These are phyloP conservation scores for Drosophila koepferae DNA, from an alignment of 2,888 invertebrate species.

Conservation along the genomic window DNA sequence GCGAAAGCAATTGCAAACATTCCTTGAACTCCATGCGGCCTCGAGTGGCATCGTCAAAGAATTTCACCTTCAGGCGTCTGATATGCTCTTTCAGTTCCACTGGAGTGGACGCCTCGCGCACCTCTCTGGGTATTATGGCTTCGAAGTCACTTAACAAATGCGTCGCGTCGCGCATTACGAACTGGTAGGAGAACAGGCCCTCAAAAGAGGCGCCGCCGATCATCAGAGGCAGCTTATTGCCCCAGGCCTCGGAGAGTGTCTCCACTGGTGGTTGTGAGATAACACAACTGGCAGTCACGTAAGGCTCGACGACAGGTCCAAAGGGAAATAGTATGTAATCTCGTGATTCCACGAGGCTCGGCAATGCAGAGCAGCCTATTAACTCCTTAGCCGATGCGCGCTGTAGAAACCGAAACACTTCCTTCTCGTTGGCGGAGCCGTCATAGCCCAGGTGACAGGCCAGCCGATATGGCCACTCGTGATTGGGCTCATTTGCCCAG, in stretches of 20 bases:
- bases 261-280: slow-evolving; percentile 67
- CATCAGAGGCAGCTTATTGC: slow-evolving; percentile 81
- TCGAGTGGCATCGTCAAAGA: slow-evolving; percentile 66
- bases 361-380: slow-evolving; percentile 52
- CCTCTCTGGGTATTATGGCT: slow-evolving; percentile 71
- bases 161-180: slow-evolving; percentile 39
- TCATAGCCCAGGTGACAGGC: slow-evolving; percentile 82
- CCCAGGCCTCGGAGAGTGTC: slow-evolving; percentile 77
- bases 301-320: slow-evolving; percentile 82
- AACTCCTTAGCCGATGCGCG: slow-evolving; percentile 55
- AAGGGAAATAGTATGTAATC: slow-evolving; percentile 74
- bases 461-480: slow-evolving; percentile 77
- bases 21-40: slow-evolving; percentile 64
- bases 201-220: slow-evolving; percentile 83
- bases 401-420: slow-evolving; percentile 69
- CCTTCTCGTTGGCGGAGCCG: slow-evolving; percentile 83
- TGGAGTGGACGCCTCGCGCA: slow-evolving; percentile 55
- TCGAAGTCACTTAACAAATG: slow-evolving; percentile 62
- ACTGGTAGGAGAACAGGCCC: slow-evolving; percentile 78
- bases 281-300: slow-evolving; percentile 73
- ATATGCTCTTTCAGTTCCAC: slow-evolving; percentile 56
- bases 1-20: slow-evolving; percentile 60
- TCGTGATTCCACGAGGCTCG: slow-evolving; percentile 65
- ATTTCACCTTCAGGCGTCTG: slow-evolving; percentile 47
- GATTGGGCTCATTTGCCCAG: slow-evolving; percentile 76